These are phyloP conservation scores for Ischnus inquisitorius DNA, from an alignment of 2,888 invertebrate species.

Conservation along the genomic window DNA sequence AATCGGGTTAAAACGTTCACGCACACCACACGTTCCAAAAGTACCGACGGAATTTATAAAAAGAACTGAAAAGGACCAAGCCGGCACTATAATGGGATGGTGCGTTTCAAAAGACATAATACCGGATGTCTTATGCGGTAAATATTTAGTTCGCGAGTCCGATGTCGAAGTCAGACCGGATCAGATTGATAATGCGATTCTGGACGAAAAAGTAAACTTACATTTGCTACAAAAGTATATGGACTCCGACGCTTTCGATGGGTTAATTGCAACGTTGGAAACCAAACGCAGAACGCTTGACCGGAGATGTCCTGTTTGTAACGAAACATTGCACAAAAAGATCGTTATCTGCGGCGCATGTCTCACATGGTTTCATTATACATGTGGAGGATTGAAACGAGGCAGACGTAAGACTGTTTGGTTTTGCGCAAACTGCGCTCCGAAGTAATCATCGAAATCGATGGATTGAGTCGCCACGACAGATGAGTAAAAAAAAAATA, in stretches of 20 bases:
- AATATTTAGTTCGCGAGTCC: slow-evolving; percentile 10
- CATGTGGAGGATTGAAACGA: background rate
- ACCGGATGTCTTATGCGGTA: background rate
- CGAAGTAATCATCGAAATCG: background rate
- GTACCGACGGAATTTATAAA: background rate
- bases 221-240: slow-evolving; percentile 1
- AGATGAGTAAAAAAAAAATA: background rate
- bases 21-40: background rate
- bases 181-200: background rate
- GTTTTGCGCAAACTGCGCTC: background rate
- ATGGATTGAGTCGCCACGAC: background rate
- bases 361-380: slow-evolving; percentile 1
- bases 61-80: background rate
- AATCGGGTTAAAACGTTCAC: slow-evolving; percentile 5
- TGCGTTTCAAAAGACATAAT: background rate
- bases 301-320: background rate
- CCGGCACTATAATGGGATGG: background rate
- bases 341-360: slow-evolving; percentile 2
- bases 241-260: background rate
- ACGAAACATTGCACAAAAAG: background rate
- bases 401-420: background rate
- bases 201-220: background rate
- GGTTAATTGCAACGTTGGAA: background rate
- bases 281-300: background rate
- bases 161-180: background rate